Conservation (phyloP, 2,888 invertebrate species). For the Conus canariensis region DNA sequence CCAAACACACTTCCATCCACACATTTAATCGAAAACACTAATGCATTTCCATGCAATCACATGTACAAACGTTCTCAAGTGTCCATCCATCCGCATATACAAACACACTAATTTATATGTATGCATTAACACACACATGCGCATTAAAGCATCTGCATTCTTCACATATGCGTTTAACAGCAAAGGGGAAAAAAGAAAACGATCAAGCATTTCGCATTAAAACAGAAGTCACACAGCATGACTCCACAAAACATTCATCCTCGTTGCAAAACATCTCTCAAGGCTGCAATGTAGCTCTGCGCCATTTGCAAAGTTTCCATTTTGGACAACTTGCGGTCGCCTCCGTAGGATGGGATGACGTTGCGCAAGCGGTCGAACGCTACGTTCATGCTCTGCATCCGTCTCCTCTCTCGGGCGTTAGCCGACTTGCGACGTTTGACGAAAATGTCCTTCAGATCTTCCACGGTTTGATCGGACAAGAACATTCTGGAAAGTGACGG, state of each 20-base stretch:
- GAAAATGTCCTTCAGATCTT: constrained; percentile 21
- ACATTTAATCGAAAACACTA: too few relatives aligned
- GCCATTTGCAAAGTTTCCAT: constrained; percentile 99
- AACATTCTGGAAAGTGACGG: neutral
- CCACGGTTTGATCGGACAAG: neutral
- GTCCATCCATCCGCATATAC: neutral
- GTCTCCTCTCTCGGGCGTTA: constrained; percentile 92
- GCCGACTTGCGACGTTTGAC: constrained; percentile 80
- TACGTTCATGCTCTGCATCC: constrained; percentile 96
- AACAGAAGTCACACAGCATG: too few relatives aligned
- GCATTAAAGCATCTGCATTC: too few relatives aligned
- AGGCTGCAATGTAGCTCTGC: constrained; percentile 94
- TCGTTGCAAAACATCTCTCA: constrained; percentile 87
- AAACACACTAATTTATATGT: neutral
- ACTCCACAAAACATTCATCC: neutral
- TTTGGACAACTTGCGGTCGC: constrained; percentile 94
- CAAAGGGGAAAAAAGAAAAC: too few relatives aligned
- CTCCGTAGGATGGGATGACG: constrained; percentile 93
- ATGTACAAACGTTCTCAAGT: neutral
- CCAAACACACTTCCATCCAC: neutral
- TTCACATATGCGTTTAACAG: too few relatives aligned
- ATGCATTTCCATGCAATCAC: neutral
- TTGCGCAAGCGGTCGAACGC: constrained; percentile 94
- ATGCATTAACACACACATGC: too few relatives aligned
- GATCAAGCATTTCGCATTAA: too few relatives aligned